These are phyloP conservation scores for Neosilurus hyrtlii DNA, from an alignment of 2,797 vertebrate species.

Conservation along the genomic window DNA sequence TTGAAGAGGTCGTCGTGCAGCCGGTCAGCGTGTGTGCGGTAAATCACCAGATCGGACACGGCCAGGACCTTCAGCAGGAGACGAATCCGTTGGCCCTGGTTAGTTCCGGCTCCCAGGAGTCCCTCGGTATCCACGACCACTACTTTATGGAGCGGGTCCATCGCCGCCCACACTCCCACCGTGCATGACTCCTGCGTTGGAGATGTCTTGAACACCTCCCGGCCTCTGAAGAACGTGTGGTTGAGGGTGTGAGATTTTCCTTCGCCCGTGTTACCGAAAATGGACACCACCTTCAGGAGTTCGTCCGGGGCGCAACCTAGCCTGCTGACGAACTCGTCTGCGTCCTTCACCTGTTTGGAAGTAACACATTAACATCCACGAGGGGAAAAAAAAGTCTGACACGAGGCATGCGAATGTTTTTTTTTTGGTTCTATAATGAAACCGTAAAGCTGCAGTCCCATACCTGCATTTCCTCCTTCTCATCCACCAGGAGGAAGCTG, in stretches of 20 bases:
- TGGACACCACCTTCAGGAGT: conserved; percentile 95
- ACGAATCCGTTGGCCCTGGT: conserved; percentile 92
- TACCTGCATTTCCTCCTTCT: conserved; percentile 96
- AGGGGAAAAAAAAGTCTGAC: background rate
- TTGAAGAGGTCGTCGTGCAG: conserved; percentile 98
- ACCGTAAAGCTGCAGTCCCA: background rate
- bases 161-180: conserved; percentile 94
- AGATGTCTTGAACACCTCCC: conserved; percentile 95
- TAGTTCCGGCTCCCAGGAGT: conserved; percentile 90
- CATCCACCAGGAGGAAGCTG: conserved; percentile 95
- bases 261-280: conserved; percentile 98
- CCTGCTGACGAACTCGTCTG: conserved; percentile 87
- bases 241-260: conserved; percentile 98
- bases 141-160: conserved; percentile 89
- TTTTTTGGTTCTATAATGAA: background rate
- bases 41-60: conserved; percentile 95
- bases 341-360: conserved; percentile 81
- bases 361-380: background rate
- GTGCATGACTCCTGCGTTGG: conserved; percentile 97
- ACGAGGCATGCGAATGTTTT: background rate
- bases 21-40: conserved; percentile 94
- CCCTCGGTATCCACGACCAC: conserved; percentile 97
- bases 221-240: conserved; percentile 96
- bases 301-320: conserved; percentile 87
- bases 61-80: conserved; percentile 95